Percentiles rank a stretch among this genome's conserved stretches.
phyloP scores from a whole-genome alignment of 2,113 vertebrate genomes.

The Circaetus cinerascens region DNA sequence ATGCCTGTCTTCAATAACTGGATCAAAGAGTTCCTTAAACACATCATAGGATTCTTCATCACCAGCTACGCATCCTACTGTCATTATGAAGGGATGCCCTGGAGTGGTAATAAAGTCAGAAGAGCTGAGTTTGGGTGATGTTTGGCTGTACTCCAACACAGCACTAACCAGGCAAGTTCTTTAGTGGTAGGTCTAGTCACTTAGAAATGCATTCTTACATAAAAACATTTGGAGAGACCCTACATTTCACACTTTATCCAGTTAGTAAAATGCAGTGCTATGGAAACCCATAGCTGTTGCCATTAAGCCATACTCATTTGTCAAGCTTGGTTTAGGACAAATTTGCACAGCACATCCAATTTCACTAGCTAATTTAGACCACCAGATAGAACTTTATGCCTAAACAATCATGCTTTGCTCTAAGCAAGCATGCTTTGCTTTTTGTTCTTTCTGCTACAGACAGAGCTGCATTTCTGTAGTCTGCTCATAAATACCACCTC shows the following conservation, averaged over 20 bases:
- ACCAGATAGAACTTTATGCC: neutral
- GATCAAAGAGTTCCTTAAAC: conserved; percentile 93
- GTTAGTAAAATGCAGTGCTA: neutral
- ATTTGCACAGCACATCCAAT: conserved; percentile 22
- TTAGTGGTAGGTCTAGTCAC: conserved; percentile 22
- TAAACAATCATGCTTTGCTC: conserved; percentile 5
- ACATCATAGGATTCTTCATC: conserved; percentile 93
- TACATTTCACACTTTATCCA: neutral
- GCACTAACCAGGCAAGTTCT: conserved; percentile 45
- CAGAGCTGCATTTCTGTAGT: neutral
- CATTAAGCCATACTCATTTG: neutral
- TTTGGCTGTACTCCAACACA: neutral
- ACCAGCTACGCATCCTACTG: conserved; percentile 92
- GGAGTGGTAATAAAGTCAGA: conserved; percentile 41
- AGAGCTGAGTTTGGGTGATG: conserved; percentile 7
- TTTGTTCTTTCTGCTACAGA: neutral
- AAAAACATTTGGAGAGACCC: neutral
- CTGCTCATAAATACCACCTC: conserved; percentile 20
- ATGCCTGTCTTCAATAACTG: conserved; percentile 90
- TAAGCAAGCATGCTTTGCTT: neutral
- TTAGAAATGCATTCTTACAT: neutral
- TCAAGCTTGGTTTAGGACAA: conserved; percentile 13
- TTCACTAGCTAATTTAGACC: conserved; percentile 6
- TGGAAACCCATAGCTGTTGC: neutral
- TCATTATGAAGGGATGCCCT: conserved; percentile 97